Conservation (phyloP, 2,797 vertebrate species). For the Micromesistius poutassou region DNA sequence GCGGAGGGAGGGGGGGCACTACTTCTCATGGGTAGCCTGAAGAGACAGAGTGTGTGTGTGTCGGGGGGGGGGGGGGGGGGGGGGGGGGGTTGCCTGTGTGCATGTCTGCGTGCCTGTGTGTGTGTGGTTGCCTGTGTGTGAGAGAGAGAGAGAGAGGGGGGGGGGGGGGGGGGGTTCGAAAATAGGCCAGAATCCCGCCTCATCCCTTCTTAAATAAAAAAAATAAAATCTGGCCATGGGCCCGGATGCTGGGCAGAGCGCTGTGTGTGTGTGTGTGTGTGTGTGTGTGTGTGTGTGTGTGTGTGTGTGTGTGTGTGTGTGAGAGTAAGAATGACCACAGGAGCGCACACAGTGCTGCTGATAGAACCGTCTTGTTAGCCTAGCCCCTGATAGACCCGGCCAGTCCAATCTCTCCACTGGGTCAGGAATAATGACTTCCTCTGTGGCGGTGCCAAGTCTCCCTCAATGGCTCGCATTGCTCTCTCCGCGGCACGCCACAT, state of each 20-base stretch:
- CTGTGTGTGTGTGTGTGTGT: background rate
- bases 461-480: background rate
- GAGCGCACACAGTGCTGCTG: background rate
- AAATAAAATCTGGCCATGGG: background rate
- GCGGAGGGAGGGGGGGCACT: background rate
- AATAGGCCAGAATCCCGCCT: background rate
- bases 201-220: background rate
- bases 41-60: too few species aligned
- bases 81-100: too few species aligned
- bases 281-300: constrained; percentile 1
- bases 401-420: background rate
- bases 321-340: constrained; percentile 3
- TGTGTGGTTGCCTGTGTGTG: too few species aligned
- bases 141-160: too few species aligned
- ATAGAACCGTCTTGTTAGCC: background rate
- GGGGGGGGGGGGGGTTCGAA: background rate
- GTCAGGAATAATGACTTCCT: background rate
- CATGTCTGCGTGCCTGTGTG: too few species aligned
- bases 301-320: background rate
- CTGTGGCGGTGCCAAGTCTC: background rate
- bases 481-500: background rate
- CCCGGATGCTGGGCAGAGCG: background rate
- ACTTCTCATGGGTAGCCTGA: background rate
- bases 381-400: background rate
- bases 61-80: too few species aligned